Percentiles rank a stretch among this genome's conserved stretches.
Conservation (phyloP, 2,113 vertebrate genomes). For the Corythoichthys intestinalis region DNA sequence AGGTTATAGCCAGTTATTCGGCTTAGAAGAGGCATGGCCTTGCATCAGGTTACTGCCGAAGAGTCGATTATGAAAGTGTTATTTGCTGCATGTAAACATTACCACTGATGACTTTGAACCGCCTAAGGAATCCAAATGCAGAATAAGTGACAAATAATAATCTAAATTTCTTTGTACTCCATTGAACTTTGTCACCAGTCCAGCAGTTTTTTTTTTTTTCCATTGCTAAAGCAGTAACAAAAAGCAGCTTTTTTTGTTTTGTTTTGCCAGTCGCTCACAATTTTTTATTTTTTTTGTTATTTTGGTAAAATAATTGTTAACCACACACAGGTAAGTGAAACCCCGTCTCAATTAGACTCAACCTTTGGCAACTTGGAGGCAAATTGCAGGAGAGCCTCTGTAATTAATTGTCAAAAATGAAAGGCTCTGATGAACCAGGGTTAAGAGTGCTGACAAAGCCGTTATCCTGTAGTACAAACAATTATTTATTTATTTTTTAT, state of each 20-base stretch:
- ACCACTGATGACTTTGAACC: too few species aligned
- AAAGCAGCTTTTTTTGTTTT: not conserved
- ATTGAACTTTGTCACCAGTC: too few species aligned
- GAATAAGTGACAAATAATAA: too few species aligned
- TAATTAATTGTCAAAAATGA: constrained; percentile 32
- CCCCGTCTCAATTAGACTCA: constrained; percentile 18
- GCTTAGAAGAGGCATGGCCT: too few species aligned
- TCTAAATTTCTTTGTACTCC: too few species aligned
- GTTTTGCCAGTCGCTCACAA: not conserved
- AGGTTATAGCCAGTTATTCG: too few species aligned
- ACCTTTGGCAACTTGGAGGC: constrained; percentile 21
- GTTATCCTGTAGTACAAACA: constrained; percentile 28
- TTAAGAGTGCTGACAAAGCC: constrained; percentile 30
- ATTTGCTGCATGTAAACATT: too few species aligned
- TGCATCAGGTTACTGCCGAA: too few species aligned
- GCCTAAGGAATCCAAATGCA: too few species aligned
- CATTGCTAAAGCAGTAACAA: not conserved
- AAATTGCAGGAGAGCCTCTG: constrained; percentile 29
- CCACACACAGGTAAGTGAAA: constrained; percentile 25
- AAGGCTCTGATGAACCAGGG: constrained; percentile 40
- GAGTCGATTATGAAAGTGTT: too few species aligned
- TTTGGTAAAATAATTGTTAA: not conserved
- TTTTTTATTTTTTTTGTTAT: not conserved
- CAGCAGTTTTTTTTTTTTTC: not conserved
- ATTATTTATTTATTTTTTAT: constrained; percentile 52